Percentiles rank a stretch among this genome's conserved stretches.
These are phyloP conservation scores for Latrodectus elegans DNA, from an alignment of 2,888 invertebrate genomes.

Conservation along the genomic window DNA sequence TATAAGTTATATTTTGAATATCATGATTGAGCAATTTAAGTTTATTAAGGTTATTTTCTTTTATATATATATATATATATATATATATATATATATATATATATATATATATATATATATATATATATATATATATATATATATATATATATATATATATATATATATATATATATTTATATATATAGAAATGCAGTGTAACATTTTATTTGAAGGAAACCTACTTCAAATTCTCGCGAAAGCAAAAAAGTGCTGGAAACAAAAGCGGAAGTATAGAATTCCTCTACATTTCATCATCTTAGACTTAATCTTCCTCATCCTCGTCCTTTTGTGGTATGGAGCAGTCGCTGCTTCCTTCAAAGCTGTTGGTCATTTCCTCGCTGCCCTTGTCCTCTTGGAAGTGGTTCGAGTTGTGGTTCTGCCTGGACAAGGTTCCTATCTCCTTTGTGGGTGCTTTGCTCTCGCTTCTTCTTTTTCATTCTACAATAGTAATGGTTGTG, in stretches of 20 bases:
- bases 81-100: too few relatives aligned
- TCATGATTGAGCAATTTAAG: too few relatives aligned
- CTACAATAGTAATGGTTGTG: background rate
- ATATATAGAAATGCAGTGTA: background rate
- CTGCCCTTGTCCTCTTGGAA: background rate
- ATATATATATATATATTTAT: too few relatives aligned
- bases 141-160: too few relatives aligned
- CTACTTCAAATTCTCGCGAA: background rate
- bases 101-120: too few relatives aligned
- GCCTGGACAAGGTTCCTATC: conserved; percentile 12
- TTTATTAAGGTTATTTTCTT: too few relatives aligned
- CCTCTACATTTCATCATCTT: background rate
- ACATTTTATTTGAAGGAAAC: conserved; percentile 3
- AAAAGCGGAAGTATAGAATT: background rate
- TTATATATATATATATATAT: too few relatives aligned
- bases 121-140: too few relatives aligned
- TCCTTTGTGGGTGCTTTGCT: background rate
- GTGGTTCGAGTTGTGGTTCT: background rate
- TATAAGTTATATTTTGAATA: too few relatives aligned
- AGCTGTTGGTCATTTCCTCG: background rate
- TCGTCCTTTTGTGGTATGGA: conserved; percentile 19
- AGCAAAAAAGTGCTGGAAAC: background rate
- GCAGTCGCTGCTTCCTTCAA: conserved; percentile 9
- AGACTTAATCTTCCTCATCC: background rate
- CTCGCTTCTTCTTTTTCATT: background rate